Percentiles rank a stretch among this genome's conserved stretches.
These are phyloP conservation scores for Lasioglossum leucozonium DNA, from an alignment of 2,888 invertebrate species.

Conservation along the genomic window DNA sequence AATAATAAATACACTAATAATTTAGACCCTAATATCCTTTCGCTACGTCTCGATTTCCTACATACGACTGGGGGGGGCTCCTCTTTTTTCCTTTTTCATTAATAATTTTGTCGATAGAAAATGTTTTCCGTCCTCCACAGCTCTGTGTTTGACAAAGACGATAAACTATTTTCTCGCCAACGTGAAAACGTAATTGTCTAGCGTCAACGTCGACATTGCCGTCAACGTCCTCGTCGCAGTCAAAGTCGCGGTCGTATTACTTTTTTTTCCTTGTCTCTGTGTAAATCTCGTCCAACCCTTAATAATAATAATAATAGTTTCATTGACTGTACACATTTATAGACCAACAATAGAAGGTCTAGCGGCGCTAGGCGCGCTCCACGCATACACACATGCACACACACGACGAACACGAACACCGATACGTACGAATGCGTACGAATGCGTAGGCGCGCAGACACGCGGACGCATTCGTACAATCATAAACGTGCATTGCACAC, in stretches of 20 bases:
- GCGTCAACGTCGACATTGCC: slow-evolving; percentile 32
- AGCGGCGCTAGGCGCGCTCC: slow-evolving; percentile 81
- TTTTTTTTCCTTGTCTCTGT: slow-evolving; percentile 65
- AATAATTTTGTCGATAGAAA: slow-evolving; percentile 43
- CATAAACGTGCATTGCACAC: slow-evolving; percentile 7
- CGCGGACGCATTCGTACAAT: slow-evolving; percentile 13
- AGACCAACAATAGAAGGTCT: slow-evolving; percentile 85
- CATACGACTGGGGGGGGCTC: slow-evolving; percentile 67
- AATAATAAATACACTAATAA: slow-evolving; percentile 59
- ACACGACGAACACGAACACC: slow-evolving; percentile 14
- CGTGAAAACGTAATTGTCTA: background rate
- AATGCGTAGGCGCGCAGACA: slow-evolving; percentile 5
- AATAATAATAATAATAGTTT: slow-evolving; percentile 85
- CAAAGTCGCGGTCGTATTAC: background rate
- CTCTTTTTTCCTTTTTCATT: slow-evolving; percentile 20
- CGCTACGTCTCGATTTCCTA: slow-evolving; percentile 72
- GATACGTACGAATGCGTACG: slow-evolving; percentile 10
- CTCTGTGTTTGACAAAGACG: slow-evolving; percentile 48
- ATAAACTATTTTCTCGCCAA: slow-evolving; percentile 24
- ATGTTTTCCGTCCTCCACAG: slow-evolving; percentile 35
- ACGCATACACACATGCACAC: slow-evolving; percentile 67
- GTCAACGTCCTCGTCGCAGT: background rate
- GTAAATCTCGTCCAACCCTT: slow-evolving; percentile 82
- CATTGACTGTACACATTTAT: slow-evolving; percentile 85
- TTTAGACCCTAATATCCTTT: slow-evolving; percentile 76